These are phyloP conservation scores for Lamprotornis superbus DNA, from an alignment of 2,113 vertebrate genomes.

Conservation along the genomic window DNA sequence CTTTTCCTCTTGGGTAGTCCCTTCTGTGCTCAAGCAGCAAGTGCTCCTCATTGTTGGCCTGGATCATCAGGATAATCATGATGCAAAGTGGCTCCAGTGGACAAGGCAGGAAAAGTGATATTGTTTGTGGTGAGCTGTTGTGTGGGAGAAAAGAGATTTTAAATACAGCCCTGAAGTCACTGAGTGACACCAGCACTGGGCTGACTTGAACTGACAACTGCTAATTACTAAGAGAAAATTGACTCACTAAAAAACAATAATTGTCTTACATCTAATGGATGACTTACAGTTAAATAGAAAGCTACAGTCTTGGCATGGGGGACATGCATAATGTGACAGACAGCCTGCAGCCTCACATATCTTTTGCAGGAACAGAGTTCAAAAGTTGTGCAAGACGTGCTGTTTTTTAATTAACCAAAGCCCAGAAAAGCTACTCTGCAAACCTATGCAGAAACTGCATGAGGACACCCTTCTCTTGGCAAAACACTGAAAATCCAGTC, in stretches of 20 bases:
- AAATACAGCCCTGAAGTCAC: constrained; percentile 30
- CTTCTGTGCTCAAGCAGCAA: not conserved
- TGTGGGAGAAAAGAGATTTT: constrained; percentile 10
- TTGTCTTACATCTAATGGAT: constrained; percentile 18
- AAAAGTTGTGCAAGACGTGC: not conserved
- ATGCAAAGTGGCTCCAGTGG: not conserved
- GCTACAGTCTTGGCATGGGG: not conserved
- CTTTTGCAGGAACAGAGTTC: not conserved
- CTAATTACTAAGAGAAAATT: constrained; percentile 53
- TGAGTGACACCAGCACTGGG: not conserved
- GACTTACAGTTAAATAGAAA: constrained; percentile 35
- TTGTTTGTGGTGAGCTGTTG: not conserved
- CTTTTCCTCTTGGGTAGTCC: not conserved
- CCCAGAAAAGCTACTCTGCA: not conserved
- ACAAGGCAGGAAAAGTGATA: not conserved
- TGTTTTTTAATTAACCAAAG: not conserved
- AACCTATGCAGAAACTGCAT: not conserved
- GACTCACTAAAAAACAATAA: constrained; percentile 35
- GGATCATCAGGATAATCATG: not conserved
- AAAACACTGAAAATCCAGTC: not conserved
- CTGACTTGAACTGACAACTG: constrained; percentile 27
- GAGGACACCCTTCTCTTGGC: not conserved
- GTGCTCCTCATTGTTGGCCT: not conserved
- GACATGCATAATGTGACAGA: not conserved
- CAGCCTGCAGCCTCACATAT: not conserved